Percentiles rank a stretch among this genome's conserved stretches.
phyloP scores from a whole-genome alignment of 2,888 invertebrate genomes.

The Mamestra brassicae region DNA sequence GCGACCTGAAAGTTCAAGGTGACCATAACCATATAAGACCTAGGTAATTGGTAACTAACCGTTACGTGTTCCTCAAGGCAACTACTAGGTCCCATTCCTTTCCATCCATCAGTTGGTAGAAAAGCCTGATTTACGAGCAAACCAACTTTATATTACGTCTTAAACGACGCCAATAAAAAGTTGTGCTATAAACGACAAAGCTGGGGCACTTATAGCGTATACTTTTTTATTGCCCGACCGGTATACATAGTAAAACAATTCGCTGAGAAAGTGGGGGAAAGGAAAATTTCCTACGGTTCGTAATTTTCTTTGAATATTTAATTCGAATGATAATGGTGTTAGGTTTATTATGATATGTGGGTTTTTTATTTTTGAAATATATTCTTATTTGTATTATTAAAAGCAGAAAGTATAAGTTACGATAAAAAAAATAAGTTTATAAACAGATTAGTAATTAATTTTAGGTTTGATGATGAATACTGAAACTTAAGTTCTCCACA shows the following conservation, averaged over 20 bases:
- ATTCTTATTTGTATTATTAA: conserved; percentile 8
- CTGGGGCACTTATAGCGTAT: conserved; percentile 75
- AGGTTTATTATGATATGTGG: conserved; percentile 44
- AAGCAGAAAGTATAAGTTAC: not conserved
- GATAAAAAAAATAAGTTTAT: too few species aligned
- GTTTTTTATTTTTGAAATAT: conserved; percentile 3
- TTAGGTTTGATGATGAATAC: not conserved
- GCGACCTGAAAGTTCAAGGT: not conserved
- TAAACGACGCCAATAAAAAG: conserved; percentile 88
- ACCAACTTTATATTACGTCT: conserved; percentile 84
- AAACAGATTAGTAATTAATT: too few species aligned
- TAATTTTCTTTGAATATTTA: conserved; percentile 70
- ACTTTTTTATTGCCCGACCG: conserved; percentile 74
- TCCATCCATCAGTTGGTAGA: conserved; percentile 71
- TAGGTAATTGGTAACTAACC: conserved; percentile 17
- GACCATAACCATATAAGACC: conserved; percentile 3
- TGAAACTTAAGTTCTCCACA: not conserved
- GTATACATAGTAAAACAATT: conserved; percentile 72
- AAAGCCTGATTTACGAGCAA: conserved; percentile 85
- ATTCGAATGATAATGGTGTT: conserved; percentile 62
- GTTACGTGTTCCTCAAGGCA: conserved; percentile 64
- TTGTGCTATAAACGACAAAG: conserved; percentile 80
- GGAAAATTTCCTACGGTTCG: conserved; percentile 53
- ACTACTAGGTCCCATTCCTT: conserved; percentile 62
- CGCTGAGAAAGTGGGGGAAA: conserved; percentile 64